Base-by-base conservation (phyloP, 2,797 vertebrate genomes). In the Fratercula arctica region DNA sequence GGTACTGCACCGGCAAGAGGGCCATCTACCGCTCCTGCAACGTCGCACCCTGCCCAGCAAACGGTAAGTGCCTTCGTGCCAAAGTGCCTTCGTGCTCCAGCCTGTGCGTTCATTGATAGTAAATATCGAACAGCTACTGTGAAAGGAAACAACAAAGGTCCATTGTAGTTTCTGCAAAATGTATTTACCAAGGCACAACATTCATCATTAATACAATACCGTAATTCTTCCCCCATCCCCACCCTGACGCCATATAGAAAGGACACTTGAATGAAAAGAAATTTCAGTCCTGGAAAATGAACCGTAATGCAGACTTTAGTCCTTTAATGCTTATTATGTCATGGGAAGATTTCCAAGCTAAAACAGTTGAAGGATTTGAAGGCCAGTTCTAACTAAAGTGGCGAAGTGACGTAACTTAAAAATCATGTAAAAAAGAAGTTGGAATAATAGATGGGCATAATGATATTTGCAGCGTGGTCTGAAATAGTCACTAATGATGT, bases 1-100 rank as follows among this genome's bases (percentile, higher is more conserved):
- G 99, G 46, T 99, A 99, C 98, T 99, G 99, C 98, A 99, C 98
- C 0, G 99, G 99, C 67, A 99, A 99, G 97, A 98, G 99, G 53
- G 99, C 99, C 89, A 98, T 99, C 96, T 99, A 99, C 95, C 98
- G 99, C 70, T 99, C 99, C 76, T 99, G 99, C 96, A 99, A 95
- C 4, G 97, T 99, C 33, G 46, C 72, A 0, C 98, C 98, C 3
- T 99, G 99, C 83, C 99, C 99, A 0, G 33, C 97, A 6, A 97
- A 97, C 2, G 98, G 99, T 99, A 97, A 93, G 99, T 96, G 81
- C 69, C 60, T 59, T 51, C 3, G 1, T 66, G 57, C 66, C 48
- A 56, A 97, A 92, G 99, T 96, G 80, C 68, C 60, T 59, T 51
- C 3, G 1, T 66, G 57, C 66, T 76, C 29, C 69, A 75, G 37